A percentile compares a stretch with the other conserved stretches of the same genome.
phyloP scores from a whole-genome alignment of 2,888 invertebrate species.

The Philereme vetulata region DNA sequence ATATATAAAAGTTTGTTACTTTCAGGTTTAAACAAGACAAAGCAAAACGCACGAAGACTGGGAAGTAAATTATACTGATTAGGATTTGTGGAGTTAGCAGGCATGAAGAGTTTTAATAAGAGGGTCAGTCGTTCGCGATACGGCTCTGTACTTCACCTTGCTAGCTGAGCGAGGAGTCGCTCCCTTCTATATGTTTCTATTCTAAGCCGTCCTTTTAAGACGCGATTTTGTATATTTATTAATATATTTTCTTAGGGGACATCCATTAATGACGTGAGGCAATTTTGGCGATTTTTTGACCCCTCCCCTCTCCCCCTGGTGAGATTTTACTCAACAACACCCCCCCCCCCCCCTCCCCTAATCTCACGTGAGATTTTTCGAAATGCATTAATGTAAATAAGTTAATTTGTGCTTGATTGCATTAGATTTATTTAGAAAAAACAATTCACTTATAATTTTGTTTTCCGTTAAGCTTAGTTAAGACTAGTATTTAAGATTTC shows the following conservation, averaged over 20 bases:
- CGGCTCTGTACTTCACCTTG: background rate
- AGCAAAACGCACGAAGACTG: slow-evolving; percentile 61
- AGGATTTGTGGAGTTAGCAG: slow-evolving; percentile 5
- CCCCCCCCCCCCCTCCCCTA: too few relatives aligned
- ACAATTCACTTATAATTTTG: too few relatives aligned
- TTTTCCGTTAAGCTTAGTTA: too few relatives aligned
- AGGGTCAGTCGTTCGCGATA: background rate
- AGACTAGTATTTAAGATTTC: too few relatives aligned
- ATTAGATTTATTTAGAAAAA: too few relatives aligned
- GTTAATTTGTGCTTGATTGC: too few relatives aligned
- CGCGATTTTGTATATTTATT: slow-evolving; percentile 3
- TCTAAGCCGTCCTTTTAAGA: slow-evolving; percentile 8
- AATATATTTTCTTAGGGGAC: slow-evolving; percentile 5
- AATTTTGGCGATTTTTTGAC: too few relatives aligned
- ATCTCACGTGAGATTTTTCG: too few relatives aligned
- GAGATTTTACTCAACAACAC: too few relatives aligned
- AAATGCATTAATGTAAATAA: too few relatives aligned
- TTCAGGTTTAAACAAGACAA: slow-evolving; percentile 72
- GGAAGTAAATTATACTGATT: slow-evolving; percentile 37
- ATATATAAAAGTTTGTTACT: slow-evolving; percentile 63
- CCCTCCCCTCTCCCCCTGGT: too few relatives aligned
- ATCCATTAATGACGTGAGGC: too few relatives aligned
- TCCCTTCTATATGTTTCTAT: background rate
- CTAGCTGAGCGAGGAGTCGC: background rate
- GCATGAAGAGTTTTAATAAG: slow-evolving; percentile 5